phyloP scores from a whole-genome alignment of 2,888 invertebrate species.

The Hipparchia semele region DNA sequence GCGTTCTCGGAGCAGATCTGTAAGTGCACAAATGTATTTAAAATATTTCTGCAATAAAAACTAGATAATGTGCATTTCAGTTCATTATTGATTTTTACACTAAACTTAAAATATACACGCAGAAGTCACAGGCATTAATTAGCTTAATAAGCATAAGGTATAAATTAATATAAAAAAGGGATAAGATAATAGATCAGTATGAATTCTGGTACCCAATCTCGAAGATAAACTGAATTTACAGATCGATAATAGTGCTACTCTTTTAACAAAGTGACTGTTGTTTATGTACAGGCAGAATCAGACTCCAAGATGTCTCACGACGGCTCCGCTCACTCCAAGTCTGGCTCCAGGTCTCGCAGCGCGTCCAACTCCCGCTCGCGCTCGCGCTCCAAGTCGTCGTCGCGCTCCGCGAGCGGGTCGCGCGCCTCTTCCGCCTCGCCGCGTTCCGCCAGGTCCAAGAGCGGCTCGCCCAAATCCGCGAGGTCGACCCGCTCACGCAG shows the following conservation, averaged over 20 bases:
- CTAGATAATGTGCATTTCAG: too few relatives aligned
- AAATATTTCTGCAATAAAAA: too few relatives aligned
- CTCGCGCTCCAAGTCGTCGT: conserved; percentile 56
- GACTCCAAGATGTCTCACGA: conserved; percentile 66
- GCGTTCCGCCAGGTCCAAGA: conserved; percentile 42
- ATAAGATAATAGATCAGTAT: too few relatives aligned
- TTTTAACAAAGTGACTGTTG: neutral
- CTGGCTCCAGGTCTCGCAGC: conserved; percentile 44
- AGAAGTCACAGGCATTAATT: too few relatives aligned
- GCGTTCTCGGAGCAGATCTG: conserved; percentile 67
- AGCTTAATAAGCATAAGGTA: too few relatives aligned
- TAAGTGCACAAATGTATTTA: conserved; percentile 46
- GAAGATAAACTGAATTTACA: too few relatives aligned
- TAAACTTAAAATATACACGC: too few relatives aligned
- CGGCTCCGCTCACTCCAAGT: conserved; percentile 53
- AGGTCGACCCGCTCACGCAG: conserved; percentile 39
- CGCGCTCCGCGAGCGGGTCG: conserved; percentile 55
- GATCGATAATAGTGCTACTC: too few relatives aligned
- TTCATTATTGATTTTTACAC: too few relatives aligned
- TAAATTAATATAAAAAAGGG: too few relatives aligned
- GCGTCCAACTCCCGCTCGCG: conserved; percentile 46
- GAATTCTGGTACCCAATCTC: too few relatives aligned
- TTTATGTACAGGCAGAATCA: conserved; percentile 56
- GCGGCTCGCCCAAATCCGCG: conserved; percentile 45
- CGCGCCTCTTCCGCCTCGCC: conserved; percentile 48